These are phyloP conservation scores for Orthonyx spaldingii DNA, from an alignment of 2,113 vertebrate species.

Conservation along the genomic window DNA sequence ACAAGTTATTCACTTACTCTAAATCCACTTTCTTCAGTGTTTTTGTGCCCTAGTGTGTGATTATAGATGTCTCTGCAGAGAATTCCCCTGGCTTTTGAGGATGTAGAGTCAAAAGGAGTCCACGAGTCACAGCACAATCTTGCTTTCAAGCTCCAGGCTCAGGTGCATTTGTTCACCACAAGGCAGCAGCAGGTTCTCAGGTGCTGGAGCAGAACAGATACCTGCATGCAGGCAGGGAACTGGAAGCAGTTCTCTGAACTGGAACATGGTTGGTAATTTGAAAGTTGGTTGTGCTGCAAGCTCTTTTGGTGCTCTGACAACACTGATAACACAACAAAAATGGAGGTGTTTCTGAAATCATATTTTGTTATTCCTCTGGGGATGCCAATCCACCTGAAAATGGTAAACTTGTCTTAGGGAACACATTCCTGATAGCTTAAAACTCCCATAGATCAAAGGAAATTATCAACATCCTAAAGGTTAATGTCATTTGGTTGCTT, in stretches of 20 bases:
- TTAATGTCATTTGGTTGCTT: not conserved
- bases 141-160: not conserved
- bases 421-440: not conserved
- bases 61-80: not conserved
- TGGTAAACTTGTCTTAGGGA: not conserved
- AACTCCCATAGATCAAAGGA: not conserved
- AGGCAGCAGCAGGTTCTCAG: not conserved
- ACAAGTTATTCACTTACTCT: not conserved
- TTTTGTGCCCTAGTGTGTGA: not conserved
- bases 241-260: not conserved
- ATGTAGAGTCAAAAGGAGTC: not conserved
- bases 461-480: not conserved
- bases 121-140: not conserved
- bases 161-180: not conserved
- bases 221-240: not conserved
- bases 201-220: not conserved
- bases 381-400: not conserved
- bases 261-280: not conserved
- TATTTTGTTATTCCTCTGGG: not conserved
- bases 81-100: not conserved
- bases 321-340: not conserved
- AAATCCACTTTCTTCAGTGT: not conserved
- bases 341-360: not conserved
- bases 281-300: not conserved
- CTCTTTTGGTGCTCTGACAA: not conserved